Base-by-base conservation (phyloP, 2,888 invertebrate genomes). In the Tetramorium bicarinatum region DNA sequence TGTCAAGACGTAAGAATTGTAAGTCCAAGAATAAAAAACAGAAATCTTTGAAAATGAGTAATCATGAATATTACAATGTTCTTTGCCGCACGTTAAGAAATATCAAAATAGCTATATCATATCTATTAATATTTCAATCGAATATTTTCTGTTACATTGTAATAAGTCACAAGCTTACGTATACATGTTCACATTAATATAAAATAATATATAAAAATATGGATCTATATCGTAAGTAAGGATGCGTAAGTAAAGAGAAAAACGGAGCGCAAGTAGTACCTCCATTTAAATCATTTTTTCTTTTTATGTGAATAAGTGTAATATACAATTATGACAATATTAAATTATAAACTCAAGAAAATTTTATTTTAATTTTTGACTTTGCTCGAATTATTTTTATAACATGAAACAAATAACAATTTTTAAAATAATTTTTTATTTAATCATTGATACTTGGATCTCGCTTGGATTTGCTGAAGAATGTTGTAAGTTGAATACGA, bases 21-120 rank as follows among this genome's bases (percentile, higher is more conserved):
- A 4, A 9, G 11, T n/a, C 18, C 7, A 52, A 69, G 13, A 52
- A 52, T 15, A 52, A 49, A 13, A 52, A 69, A 69, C 3, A 44
- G 44, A 67, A 47, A 25, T 66, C 25, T 15, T 67, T 67, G 13
- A 69, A 29, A 69, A 69, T 44, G 44, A 44, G 11, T 44, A 44
- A 44, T 52, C 9, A 29, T 47, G 2, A 47, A 69, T 44, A 41
- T 21, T 67, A 25, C 8, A 49, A 25, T 52, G n/a, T 49, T 52
- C 49, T 47, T n/a, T 18, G 4, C 11, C 6, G 4, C 25, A 69
- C 18, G 3, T 49, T 18, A 47, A 8, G 11, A 49, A 52, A 49
- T 69, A 34, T 69, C n/a, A 47, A 49, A 25, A 34, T 9, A 34
- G 18, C 9, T n/a, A 3, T 52, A 29, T 49, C n/a, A 18, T 38